Base-by-base conservation (phyloP, 1,140 invertebrate genomes). In the Melitaea cinxia region DNA sequence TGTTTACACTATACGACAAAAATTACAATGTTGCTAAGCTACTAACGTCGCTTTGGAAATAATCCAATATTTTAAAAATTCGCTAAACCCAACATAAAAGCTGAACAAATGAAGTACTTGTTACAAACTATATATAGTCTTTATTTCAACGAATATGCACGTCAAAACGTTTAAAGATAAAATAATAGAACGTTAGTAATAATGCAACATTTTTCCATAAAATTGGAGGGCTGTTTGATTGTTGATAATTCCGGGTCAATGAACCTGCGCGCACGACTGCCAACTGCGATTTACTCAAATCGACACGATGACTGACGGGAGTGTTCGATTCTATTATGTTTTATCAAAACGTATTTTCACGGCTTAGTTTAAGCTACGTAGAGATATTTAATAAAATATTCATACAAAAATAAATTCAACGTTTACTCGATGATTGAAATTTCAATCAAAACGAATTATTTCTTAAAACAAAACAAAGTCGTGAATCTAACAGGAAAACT, bases 161-260 rank as follows among this genome's bases (percentile, higher is more conserved):
- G 12, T 3, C 7, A 21, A 45, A 21, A 21, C 12, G 5, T 15
- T 2, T 2, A 42, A 45, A 10, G 19, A n/a, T 12, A 47, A 47
- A 10, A 47, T n/a, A 39, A 17, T 12, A 47, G 42, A 23, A 21
- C 9, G 42, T 10, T 1, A 39, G 15, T 42, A 15, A 47, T 47
- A 47, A 23, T 23, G 42, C 42, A 47, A 19, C 42, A 28, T 60
- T 52, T 65, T 65, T 65, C 47, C 55, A 58, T 28, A 58, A 65
- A 65, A 53, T 56, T 47, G 55, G 55, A 59, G 63, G 55, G 55
- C 75, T 79, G 69, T 82, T 79, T 80, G 73, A 80, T 80, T 82
- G 78, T 80, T 82, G 80, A 83, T 85, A 88, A 85, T 78, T 85
- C 82, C 80, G 85, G 88, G 86, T 90, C 75, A 71, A 72, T 61